A percentile compares a stretch with the other conserved stretches of the same genome.
phyloP scores from a whole-genome alignment of 2,888 invertebrate genomes.

The Rhaphigaster nebulosa region DNA sequence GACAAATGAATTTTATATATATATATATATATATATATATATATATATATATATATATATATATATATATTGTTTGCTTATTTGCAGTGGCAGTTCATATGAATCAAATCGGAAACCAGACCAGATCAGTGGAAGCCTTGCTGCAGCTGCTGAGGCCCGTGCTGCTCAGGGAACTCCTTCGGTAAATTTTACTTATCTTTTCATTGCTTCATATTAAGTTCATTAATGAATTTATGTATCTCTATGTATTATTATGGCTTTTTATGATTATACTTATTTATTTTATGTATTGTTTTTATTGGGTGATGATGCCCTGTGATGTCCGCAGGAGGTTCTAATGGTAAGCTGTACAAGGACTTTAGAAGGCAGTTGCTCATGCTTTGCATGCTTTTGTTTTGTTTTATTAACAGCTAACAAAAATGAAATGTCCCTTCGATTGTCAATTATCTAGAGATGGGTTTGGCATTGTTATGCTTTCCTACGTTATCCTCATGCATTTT shows the following conservation, averaged over 20 bases:
- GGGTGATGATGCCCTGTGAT: constrained; percentile 57
- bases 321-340: constrained; percentile 58
- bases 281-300: constrained; percentile 57
- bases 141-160: constrained; percentile 69
- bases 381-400: constrained; percentile 43
- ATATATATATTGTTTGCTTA: background rate
- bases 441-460: constrained; percentile 53
- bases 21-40: too few species aligned
- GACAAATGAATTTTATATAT: too few species aligned
- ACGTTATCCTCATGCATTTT: background rate
- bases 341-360: constrained; percentile 55
- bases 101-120: constrained; percentile 75
- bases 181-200: constrained; percentile 60
- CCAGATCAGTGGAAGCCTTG: constrained; percentile 71
- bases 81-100: constrained; percentile 73
- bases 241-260: background rate
- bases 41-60: too few species aligned
- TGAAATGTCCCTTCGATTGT: background rate
- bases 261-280: constrained; percentile 38
- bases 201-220: background rate
- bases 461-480: background rate
- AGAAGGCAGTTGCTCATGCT: constrained; percentile 45
- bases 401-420: constrained; percentile 25
- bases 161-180: constrained; percentile 69
- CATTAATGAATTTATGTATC: background rate